A percentile compares a stretch with the other conserved stretches of the same genome.
These are phyloP conservation scores for Marasmarcha lunaedactyla DNA, from an alignment of 2,888 invertebrate genomes.

Conservation along the genomic window DNA sequence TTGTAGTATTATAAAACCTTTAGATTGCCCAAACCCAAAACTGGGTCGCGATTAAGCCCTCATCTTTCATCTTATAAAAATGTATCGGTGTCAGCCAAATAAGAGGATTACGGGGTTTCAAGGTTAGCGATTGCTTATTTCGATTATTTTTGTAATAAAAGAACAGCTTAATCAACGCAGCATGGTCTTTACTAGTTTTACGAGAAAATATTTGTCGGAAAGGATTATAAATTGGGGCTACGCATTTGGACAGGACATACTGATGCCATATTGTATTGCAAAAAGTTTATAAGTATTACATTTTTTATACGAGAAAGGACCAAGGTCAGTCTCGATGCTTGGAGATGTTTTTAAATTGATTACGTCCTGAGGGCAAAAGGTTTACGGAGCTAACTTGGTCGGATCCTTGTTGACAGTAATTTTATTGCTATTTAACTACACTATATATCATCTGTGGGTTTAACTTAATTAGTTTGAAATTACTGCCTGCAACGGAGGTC, in stretches of 20 bases:
- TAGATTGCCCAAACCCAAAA: too few relatives aligned
- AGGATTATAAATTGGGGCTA: background rate
- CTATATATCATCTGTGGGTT: slow-evolving; percentile 25
- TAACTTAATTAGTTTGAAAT: slow-evolving; percentile 25
- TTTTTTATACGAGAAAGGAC: too few relatives aligned
- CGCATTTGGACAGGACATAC: background rate
- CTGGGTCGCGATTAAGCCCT: too few relatives aligned
- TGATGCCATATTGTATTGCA: background rate
- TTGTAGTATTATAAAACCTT: too few relatives aligned
- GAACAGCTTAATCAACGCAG: background rate
- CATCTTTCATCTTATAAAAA: background rate
- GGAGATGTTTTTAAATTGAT: too few relatives aligned
- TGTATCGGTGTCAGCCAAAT: background rate
- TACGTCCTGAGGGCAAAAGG: slow-evolving; percentile 14
- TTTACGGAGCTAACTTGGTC: slow-evolving; percentile 9
- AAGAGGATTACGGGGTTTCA: background rate
- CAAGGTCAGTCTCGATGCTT: too few relatives aligned
- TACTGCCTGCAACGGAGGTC: slow-evolving; percentile 9
- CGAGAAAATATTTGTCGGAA: background rate
- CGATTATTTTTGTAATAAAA: background rate
- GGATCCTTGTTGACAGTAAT: slow-evolving; percentile 24
- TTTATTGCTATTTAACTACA: slow-evolving; percentile 23
- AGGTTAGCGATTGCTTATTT: background rate
- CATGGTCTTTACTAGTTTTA: background rate
- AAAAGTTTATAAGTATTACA: too few relatives aligned